Evolutionary conservation across 2,888 invertebrate species (phyloP), one percentile per base, ranked within the genome.

Genomic region (Caenorhabditis doughertyi): DNA sequence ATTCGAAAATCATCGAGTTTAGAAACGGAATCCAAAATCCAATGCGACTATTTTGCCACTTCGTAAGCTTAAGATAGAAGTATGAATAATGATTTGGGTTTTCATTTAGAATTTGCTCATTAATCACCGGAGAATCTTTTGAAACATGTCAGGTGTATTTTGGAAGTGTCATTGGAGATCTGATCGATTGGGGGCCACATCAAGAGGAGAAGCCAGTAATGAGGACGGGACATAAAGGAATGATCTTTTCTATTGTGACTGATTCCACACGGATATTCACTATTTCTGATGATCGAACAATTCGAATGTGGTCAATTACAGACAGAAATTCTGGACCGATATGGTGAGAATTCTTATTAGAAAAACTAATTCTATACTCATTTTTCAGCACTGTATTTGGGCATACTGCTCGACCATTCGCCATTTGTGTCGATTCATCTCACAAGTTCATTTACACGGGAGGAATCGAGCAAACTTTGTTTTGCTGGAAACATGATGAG

Each of bases 221-320:
- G 25, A 23, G 82, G 32, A 62, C 49, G 7, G 82, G 82, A 0
- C 82, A 82, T 23, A 79, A 86, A 74, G 86, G 86, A 44, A 86
- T 86, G 86, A 81, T 86, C 29, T 86, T 86, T 18, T 70, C 80
- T 1, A 73, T 86, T 29, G 65, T 67, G 11, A 60, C 60, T 2
- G 62, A 53, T 29, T 56, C 65, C 11, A 51, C 47, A 25, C 23
- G 62, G 4, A 42, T 86, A 21, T 86, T 79, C 71, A 72, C 86
- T 11, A 81, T 86, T 70, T 85, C 84, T 3, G 86, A 86, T 51
- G 86, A 86, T 76, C 74, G 84, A 21, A 73, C 82, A 4, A 64
- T 86, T 13, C 65, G 86, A 49, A 83, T 86, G 64, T 86, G 86
- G 86, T 11, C 56, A 11, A 62, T 77, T 18, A 62, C 72, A 4